Base-by-base conservation (phyloP, 2,888 invertebrate genomes). In the Entomobrya multifasciata region DNA sequence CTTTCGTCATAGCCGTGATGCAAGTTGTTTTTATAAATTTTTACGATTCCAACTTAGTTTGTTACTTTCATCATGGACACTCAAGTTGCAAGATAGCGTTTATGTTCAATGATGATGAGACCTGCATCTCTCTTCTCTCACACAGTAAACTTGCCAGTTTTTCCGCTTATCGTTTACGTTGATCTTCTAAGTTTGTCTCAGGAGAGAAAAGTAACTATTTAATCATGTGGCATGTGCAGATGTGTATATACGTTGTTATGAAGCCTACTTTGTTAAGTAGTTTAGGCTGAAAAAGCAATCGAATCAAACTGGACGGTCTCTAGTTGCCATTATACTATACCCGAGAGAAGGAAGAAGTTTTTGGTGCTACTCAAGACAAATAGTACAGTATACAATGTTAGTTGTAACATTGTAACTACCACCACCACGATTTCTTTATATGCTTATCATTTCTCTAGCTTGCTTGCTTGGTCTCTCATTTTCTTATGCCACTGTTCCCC, bases 141-240 rank as follows among this genome's bases (percentile, higher is more conserved):
- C 22, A 22, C 30, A 67, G 25, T 44, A 41, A 15, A 78, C 62
- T 62, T 47, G 62, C 62, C 62, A 78, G 44, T 41, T 62, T n/a
- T 67, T 22, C 44, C 44, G 67, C 62, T 78, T 60, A 78, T 78
- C 60, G 27, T 44, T 49, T 49, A 47, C 47, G 47, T 49, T 44
- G 78, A 78, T 62, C 78, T 62, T 25, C 60, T 22, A 78, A 62
- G 62, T 78, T 62, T 78, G 47, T 47, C 78, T 78, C 44, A 27
- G 22, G 78, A 60, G 60, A 25, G 15, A 49, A 20, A n/a, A 78
- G 62, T 78, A 78, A 47, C 25, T 62, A 47, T 44, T 47, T 62
- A 62, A 78, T 25, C 67, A 67, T 67, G 44, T 44, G 36, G n/a
- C n/a, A n/a, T n/a, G n/a, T n/a, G n/a, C 30, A 27, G 17, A 55